A percentile compares a stretch with the other conserved stretches of the same genome.
Evolutionary conservation across 2,113 vertebrate species (phyloP).

Genomic region (Stigmatopora argus): DNA sequence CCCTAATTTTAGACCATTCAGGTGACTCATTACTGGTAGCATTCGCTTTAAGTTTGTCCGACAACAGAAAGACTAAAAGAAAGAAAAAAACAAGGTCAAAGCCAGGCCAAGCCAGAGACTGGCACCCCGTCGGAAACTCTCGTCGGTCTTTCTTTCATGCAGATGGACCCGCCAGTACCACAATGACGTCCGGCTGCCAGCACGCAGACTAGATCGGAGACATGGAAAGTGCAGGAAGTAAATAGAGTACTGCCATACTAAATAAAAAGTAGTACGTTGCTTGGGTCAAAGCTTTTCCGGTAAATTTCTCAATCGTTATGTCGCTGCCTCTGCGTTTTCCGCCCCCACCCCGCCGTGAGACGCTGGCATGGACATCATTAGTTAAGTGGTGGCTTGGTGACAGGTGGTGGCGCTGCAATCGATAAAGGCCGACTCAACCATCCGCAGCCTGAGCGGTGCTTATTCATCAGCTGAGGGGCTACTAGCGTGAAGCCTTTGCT

Average conservation of each 20-base stretch:
- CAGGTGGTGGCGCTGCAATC: slow-evolving; percentile 49
- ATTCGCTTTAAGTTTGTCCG: slow-evolving; percentile 33
- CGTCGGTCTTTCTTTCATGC: slow-evolving; percentile 21
- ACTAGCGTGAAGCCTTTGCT: slow-evolving; percentile 11
- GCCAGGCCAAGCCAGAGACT: slow-evolving; percentile 25
- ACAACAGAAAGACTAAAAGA: slow-evolving; percentile 25
- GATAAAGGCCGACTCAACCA: slow-evolving; percentile 45
- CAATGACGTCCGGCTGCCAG: slow-evolving; percentile 24
- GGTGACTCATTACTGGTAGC: slow-evolving; percentile 21
- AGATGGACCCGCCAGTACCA: slow-evolving; percentile 25
- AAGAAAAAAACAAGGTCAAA: slow-evolving; percentile 37
- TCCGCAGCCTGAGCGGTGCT: slow-evolving; percentile 43
- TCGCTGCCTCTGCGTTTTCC: slow-evolving; percentile 19
- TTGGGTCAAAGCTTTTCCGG: slow-evolving; percentile 37
- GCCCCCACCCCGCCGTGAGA: slow-evolving; percentile 30
- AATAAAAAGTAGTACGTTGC: slow-evolving; percentile 8
- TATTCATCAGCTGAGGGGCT: slow-evolving; percentile 53
- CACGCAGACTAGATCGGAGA: neutral
- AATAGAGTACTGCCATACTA: slow-evolving; percentile 16
- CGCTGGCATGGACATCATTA: slow-evolving; percentile 61
- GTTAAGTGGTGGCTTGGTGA: slow-evolving; percentile 70
- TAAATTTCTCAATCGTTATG: slow-evolving; percentile 34
- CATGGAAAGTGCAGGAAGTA: slow-evolving; percentile 5
- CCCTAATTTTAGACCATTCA: slow-evolving; percentile 14
- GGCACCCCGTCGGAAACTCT: slow-evolving; percentile 18